Evolutionary conservation across 2,888 invertebrate species (phyloP).

Genomic region (Synanthedon myopaeformis): DNA sequence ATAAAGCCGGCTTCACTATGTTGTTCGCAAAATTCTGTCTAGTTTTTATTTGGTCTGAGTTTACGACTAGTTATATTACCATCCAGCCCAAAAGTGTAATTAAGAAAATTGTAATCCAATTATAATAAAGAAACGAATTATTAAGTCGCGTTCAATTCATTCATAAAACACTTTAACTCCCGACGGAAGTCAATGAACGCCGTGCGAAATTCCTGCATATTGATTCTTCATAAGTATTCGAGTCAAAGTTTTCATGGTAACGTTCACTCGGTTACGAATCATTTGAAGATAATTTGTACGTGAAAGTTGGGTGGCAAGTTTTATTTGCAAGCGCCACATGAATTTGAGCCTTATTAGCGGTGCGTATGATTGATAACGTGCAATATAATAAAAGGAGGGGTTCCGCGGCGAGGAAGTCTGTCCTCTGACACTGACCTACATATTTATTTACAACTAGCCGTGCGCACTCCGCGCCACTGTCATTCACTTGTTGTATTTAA

Average conservation of each 20-base stretch:
- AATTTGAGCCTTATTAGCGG: slow-evolving; percentile 33
- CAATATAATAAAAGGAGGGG: slow-evolving; percentile 16
- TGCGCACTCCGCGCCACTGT: not conserved
- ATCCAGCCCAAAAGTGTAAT: too few relatives aligned
- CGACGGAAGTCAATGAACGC: slow-evolving; percentile 17
- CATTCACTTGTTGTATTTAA: not conserved
- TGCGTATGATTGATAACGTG: slow-evolving; percentile 38
- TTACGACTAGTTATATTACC: too few relatives aligned
- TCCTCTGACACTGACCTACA: slow-evolving; percentile 62
- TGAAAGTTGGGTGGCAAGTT: not conserved
- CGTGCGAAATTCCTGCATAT: slow-evolving; percentile 1
- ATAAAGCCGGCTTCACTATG: too few relatives aligned
- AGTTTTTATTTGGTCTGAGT: too few relatives aligned
- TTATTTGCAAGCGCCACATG: slow-evolving; percentile 6
- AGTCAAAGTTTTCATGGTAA: not conserved
- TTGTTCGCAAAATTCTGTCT: too few relatives aligned
- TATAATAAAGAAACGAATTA: too few relatives aligned
- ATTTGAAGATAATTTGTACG: not conserved
- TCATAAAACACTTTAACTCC: not conserved
- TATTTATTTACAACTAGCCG: slow-evolving; percentile 18
- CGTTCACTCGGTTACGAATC: not conserved
- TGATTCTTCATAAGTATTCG: not conserved
- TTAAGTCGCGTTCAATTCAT: not conserved
- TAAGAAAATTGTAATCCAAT: too few relatives aligned
- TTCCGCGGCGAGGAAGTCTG: slow-evolving; percentile 34